phyloP scores from a whole-genome alignment of 2,888 invertebrate species.

The Agrotis clavis region DNA sequence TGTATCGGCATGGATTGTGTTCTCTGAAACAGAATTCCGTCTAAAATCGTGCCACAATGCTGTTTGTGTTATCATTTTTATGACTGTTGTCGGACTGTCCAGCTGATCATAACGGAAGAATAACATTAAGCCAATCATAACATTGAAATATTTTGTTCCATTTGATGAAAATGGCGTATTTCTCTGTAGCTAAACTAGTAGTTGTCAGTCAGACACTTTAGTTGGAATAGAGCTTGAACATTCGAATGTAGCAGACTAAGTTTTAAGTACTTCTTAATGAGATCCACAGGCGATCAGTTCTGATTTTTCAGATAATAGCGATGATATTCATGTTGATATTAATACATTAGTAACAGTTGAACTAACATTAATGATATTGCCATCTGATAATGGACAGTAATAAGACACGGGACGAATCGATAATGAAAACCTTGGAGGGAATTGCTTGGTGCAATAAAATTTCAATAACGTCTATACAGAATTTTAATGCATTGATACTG shows the following conservation, averaged over 20 bases:
- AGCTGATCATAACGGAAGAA: conserved; percentile 30
- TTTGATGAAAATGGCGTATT: conserved; percentile 3
- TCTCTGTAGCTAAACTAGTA: not conserved
- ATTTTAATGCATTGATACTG: not conserved
- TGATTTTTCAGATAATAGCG: conserved; percentile 14
- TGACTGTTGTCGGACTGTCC: conserved; percentile 19
- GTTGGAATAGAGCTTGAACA: not conserved
- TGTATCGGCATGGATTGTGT: conserved; percentile 24
- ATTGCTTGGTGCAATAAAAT: conserved; percentile 9
- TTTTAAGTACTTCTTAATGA: conserved; percentile 2
- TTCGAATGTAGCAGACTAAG: not conserved
- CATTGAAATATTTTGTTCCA: conserved; percentile 3
- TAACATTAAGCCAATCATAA: conserved; percentile 16
- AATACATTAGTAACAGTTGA: conserved; percentile 23
- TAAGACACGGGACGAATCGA: conserved; percentile 18
- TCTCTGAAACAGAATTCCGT: conserved; percentile 41
- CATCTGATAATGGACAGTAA: conserved; percentile 13
- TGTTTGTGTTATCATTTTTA: conserved; percentile 50
- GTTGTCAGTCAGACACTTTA: not conserved
- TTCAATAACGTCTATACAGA: conserved; percentile 9
- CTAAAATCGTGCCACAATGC: conserved; percentile 40
- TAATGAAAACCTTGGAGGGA: conserved; percentile 12
- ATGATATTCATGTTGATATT: conserved; percentile 8
- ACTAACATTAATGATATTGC: conserved; percentile 24
- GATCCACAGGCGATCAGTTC: not conserved